Conservation (phyloP, 2,113 vertebrate species). For the Phaethornis superciliosus region DNA sequence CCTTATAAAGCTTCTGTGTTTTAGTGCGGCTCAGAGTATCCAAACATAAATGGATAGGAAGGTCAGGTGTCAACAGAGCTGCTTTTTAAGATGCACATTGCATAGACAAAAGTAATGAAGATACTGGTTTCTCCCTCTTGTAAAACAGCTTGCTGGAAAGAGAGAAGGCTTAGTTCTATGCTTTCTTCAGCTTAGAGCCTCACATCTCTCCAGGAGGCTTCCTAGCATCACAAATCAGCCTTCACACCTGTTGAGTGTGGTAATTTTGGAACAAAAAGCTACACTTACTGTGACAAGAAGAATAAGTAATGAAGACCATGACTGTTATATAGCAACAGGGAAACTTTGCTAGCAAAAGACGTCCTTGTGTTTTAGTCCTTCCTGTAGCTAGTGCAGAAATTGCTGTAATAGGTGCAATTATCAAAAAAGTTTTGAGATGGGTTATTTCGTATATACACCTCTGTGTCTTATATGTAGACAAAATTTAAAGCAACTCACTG, state of each 20-base stretch:
- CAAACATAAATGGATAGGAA: not conserved
- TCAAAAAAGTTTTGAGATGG: not conserved
- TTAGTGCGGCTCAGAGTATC: not conserved
- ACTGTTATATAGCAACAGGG: not conserved
- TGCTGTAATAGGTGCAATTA: rapidly evolving
- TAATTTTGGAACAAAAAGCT: not conserved
- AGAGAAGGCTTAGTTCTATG: not conserved
- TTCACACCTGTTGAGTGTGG: not conserved
- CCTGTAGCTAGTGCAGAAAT: not conserved
- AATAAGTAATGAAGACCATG: not conserved
- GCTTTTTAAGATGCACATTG: not conserved
- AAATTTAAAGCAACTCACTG: not conserved
- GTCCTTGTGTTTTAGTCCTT: not conserved
- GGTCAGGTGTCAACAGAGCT: not conserved
- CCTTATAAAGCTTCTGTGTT: not conserved
- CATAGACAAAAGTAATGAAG: not conserved
- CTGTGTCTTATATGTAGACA: not conserved
- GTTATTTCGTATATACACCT: not conserved
- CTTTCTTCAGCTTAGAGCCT: not conserved
- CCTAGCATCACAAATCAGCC: not conserved
- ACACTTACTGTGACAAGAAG: not conserved
- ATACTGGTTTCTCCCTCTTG: not conserved
- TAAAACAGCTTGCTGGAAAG: not conserved
- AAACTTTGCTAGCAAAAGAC: not conserved
- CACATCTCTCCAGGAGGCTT: not conserved